These are phyloP conservation scores for Drosophila bocki DNA, from an alignment of 1,140 invertebrate species.

Conservation along the genomic window DNA sequence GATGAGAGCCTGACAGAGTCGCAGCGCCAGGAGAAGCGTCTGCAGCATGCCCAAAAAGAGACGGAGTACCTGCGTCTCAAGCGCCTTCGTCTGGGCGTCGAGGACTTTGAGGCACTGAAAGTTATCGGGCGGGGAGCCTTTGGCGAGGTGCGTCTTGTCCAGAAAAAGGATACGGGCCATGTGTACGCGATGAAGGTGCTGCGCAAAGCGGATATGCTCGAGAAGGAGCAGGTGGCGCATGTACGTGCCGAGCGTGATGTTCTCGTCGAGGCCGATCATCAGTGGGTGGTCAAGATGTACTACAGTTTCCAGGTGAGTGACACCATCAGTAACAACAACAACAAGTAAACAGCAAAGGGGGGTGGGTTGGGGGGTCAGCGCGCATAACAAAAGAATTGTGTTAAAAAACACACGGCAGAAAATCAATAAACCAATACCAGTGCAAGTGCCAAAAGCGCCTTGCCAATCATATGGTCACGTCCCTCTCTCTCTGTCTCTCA, in stretches of 20 bases:
- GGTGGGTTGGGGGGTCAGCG: slow-evolving; percentile 4
- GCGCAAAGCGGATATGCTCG: slow-evolving; percentile 99
- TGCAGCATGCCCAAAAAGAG: slow-evolving; percentile 98
- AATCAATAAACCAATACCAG: slow-evolving; percentile 82
- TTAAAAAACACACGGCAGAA: slow-evolving; percentile 57
- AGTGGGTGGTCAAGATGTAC: slow-evolving; percentile 99
- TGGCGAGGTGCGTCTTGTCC: slow-evolving; percentile 98
- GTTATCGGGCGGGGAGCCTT: slow-evolving; percentile 98
- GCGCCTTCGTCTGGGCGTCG: slow-evolving; percentile 97
- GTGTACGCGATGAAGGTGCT: slow-evolving; percentile 99
- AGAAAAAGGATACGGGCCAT: slow-evolving; percentile 99
- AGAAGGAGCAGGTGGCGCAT: slow-evolving; percentile 99
- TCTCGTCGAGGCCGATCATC: slow-evolving; percentile 99
- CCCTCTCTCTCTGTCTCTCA: slow-evolving; percentile 13
- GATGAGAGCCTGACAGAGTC: slow-evolving; percentile 95
- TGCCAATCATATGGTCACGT: slow-evolving; percentile 75
- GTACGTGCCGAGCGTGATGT: slow-evolving; percentile 99
- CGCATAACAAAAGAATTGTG: slow-evolving; percentile 63
- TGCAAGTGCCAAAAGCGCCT: slow-evolving; percentile 61
- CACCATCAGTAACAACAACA: slow-evolving; percentile 9
- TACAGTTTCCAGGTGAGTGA: slow-evolving; percentile 95
- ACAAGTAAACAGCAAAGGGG: background rate
- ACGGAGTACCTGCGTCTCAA: slow-evolving; percentile 99
- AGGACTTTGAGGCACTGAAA: slow-evolving; percentile 99
- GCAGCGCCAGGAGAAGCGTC: slow-evolving; percentile 94